Evolutionary conservation across 2,113 vertebrate species (phyloP).

Genomic region (Heliornis fulica): DNA sequence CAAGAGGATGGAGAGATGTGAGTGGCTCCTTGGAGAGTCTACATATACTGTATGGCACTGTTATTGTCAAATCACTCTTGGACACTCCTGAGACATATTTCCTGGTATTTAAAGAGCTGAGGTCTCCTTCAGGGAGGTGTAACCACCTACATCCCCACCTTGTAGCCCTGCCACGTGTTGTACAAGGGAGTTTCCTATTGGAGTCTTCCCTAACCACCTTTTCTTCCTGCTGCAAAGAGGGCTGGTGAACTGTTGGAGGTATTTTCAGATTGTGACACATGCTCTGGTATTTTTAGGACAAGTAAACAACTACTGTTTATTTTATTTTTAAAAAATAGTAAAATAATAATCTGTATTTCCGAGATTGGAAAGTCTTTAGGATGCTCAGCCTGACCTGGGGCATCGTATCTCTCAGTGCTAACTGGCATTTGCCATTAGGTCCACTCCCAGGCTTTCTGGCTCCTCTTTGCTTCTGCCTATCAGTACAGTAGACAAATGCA

Average conservation of each 20-base stretch:
- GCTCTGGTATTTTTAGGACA: background rate
- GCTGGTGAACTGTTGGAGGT: background rate
- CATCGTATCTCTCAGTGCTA: background rate
- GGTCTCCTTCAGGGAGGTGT: background rate
- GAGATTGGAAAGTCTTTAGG: background rate
- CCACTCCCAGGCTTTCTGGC: background rate
- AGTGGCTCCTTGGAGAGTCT: background rate
- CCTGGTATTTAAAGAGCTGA: background rate
- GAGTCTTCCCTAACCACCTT: background rate
- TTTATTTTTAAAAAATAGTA: background rate
- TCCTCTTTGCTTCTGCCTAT: background rate
- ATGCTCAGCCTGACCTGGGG: background rate
- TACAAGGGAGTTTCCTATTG: background rate
- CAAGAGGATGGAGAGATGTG: background rate
- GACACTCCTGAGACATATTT: background rate
- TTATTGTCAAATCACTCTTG: background rate
- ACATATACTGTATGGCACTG: background rate
- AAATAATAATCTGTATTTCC: background rate
- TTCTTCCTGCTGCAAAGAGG: background rate
- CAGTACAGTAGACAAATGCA: background rate
- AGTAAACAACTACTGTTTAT: background rate
- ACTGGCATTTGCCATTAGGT: background rate
- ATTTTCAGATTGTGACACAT: background rate
- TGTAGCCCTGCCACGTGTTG: background rate
- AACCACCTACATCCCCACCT: background rate